Evolutionary conservation across 2,888 invertebrate species (phyloP).

Genomic region (Girardia tigrina): DNA sequence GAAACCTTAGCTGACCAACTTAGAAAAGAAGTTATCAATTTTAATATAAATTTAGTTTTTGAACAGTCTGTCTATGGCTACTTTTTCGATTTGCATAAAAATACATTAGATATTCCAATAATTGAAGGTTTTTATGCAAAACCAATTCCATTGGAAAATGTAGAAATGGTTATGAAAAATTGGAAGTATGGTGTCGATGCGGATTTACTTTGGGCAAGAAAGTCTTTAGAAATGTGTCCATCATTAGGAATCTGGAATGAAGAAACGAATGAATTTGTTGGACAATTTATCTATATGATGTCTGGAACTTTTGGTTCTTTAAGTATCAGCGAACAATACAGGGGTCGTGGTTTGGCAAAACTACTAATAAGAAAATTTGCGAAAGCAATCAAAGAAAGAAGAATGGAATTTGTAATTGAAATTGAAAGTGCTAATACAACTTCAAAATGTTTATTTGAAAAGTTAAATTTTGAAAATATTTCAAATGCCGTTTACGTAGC

Average conservation of each 20-base stretch:
- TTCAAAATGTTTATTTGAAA: neutral
- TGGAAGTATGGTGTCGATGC: neutral
- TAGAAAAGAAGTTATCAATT: neutral
- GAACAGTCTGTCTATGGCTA: too few species aligned
- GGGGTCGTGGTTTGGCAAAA: neutral
- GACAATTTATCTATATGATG: neutral
- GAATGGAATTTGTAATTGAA: neutral
- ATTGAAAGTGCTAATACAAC: neutral
- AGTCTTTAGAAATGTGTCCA: neutral
- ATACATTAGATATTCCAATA: neutral
- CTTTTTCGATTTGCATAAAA: too few species aligned
- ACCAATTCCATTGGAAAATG: neutral
- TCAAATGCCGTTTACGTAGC: neutral
- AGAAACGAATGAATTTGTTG: neutral
- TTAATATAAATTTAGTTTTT: neutral
- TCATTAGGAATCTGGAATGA: neutral
- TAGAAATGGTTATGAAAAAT: neutral
- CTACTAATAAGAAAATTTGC: neutral
- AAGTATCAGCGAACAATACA: neutral
- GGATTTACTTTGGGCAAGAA: neutral
- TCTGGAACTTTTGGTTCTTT: neutral
- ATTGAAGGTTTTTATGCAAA: neutral
- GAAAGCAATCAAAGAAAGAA: neutral
- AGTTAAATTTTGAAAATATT: neutral
- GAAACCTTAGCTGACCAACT: neutral